A percentile compares a stretch with the other conserved stretches of the same genome.
Evolutionary conservation across 1,140 invertebrate genomes (phyloP).

Genomic region (Pemphigus obesinymphae): DNA sequence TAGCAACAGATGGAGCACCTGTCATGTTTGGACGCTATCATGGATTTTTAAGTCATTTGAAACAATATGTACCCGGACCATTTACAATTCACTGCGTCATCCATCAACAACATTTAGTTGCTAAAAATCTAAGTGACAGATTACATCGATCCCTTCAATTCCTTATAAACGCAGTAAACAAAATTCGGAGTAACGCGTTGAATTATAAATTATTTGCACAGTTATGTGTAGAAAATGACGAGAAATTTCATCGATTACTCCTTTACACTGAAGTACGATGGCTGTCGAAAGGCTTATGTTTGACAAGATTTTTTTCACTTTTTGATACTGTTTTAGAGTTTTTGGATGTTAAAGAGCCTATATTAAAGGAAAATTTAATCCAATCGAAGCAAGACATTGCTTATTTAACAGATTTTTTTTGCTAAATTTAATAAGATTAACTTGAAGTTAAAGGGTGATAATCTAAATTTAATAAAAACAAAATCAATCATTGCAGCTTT

Average conservation of each 20-base stretch:
- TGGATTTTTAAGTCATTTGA: background rate
- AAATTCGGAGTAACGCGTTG: constrained; percentile 46
- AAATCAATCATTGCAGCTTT: too few relatives aligned
- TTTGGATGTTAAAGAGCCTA: background rate
- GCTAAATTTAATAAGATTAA: background rate
- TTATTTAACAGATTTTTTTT: background rate
- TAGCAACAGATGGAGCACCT: constrained; percentile 12
- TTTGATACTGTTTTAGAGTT: background rate
- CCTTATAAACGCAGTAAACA: constrained; percentile 44
- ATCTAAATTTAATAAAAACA: too few relatives aligned
- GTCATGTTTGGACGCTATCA: constrained; percentile 5
- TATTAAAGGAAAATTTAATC: background rate
- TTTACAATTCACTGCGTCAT: too few relatives aligned
- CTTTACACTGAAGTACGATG: background rate
- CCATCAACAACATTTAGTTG: background rate
- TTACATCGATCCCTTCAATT: constrained; percentile 33
- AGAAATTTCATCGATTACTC: too few relatives aligned
- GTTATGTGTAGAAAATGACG: background rate
- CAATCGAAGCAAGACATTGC: background rate
- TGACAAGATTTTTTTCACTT: background rate
- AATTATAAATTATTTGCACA: constrained; percentile 48
- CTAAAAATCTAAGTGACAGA: background rate
- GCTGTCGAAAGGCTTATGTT: background rate
- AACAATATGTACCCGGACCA: background rate
- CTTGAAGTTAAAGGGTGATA: too few relatives aligned